Evolutionary conservation across 2,888 invertebrate genomes (phyloP).

Genomic region (Orchesellides sinensis): DNA sequence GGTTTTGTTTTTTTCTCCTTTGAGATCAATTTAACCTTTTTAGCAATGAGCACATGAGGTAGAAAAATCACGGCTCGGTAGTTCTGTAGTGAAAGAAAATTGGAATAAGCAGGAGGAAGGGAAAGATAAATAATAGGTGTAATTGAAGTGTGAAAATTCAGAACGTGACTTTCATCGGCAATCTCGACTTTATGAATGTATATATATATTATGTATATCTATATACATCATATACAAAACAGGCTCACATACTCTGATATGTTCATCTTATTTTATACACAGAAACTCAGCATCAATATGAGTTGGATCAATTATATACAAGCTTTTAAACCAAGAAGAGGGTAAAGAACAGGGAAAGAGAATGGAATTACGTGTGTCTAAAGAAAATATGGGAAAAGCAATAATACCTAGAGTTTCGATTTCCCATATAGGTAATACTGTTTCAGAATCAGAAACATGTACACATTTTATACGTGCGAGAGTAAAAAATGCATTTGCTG

Average conservation of each 20-base stretch:
- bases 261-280: background rate
- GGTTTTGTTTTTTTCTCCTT: background rate
- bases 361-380: too few species aligned
- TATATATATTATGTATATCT: background rate
- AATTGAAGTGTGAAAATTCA: conserved; percentile 74
- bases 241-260: background rate
- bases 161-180: conserved; percentile 72
- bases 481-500: conserved; percentile 6
- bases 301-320: background rate
- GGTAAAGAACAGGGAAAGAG: background rate
- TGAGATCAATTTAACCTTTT: background rate
- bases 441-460: background rate
- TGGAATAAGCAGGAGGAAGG: conserved; percentile 64
- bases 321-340: conserved; percentile 1
- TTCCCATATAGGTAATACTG: too few species aligned
- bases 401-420: too few species aligned
- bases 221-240: background rate
- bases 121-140: conserved; percentile 72
- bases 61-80: conserved; percentile 47
- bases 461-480: background rate
- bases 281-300: background rate
- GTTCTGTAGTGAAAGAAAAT: conserved; percentile 54
- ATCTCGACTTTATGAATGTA: conserved; percentile 57
- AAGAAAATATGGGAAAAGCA: too few species aligned
- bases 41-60: conserved; percentile 20